phyloP scores from a whole-genome alignment of 2,797 vertebrate genomes.

The Melanotaenia maccullochi region DNA sequence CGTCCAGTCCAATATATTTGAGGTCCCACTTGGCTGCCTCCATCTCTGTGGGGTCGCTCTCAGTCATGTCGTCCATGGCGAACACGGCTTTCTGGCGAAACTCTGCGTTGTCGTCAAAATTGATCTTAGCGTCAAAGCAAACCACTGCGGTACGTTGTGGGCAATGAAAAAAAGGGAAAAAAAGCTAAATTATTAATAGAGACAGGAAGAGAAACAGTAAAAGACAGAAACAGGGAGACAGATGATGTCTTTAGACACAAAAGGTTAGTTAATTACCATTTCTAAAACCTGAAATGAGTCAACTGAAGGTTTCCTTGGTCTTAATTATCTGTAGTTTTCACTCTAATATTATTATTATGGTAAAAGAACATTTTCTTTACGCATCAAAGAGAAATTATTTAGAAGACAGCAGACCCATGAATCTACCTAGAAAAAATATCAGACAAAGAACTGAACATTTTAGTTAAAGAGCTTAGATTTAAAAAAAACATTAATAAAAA shows the following conservation, averaged over 20 bases:
- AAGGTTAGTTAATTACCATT: conserved; percentile 36
- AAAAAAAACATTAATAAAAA: not conserved
- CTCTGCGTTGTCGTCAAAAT: conserved; percentile 98
- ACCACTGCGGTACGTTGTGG: conserved; percentile 84
- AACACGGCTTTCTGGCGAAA: conserved; percentile 98
- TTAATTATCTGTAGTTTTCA: conserved; percentile 41
- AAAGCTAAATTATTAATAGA: conserved; percentile 17
- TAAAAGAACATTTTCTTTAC: conserved; percentile 59
- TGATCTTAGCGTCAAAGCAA: conserved; percentile 99
- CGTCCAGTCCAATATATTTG: conserved; percentile 97
- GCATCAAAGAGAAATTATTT: conserved; percentile 64
- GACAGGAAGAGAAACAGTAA: not conserved
- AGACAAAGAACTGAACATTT: not conserved
- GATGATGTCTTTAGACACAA: conserved; percentile 22
- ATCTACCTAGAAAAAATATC: conserved; percentile 27
- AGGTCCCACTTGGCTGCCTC: conserved; percentile 96
- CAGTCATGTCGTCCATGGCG: conserved; percentile 94
- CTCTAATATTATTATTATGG: conserved; percentile 53
- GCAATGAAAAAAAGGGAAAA: not conserved
- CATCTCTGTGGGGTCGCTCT: conserved; percentile 93
- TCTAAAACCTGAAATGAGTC: conserved; percentile 58
- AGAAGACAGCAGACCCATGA: conserved; percentile 49
- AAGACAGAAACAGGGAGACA: conserved; percentile 1
- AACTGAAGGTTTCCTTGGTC: conserved; percentile 48
- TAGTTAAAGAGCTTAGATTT: not conserved